These are phyloP conservation scores for Oreochromis spilurus DNA, from an alignment of 2,113 vertebrate species.

Conservation along the genomic window DNA sequence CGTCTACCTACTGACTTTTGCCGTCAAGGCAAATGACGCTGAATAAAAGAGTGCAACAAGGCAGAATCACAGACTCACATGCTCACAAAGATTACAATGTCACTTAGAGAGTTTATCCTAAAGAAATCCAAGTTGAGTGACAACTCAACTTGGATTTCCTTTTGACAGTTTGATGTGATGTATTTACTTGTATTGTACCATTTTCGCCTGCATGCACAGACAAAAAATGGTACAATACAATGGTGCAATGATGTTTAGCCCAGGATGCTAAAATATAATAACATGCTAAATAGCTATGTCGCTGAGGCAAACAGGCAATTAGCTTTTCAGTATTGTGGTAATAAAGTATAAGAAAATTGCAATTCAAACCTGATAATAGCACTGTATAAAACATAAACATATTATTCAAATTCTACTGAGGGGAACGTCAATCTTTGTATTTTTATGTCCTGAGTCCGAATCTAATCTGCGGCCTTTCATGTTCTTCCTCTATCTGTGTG, in stretches of 20 bases:
- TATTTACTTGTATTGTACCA: background rate
- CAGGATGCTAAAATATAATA: background rate
- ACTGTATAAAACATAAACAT: background rate
- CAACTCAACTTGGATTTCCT: background rate
- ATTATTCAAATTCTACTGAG: background rate
- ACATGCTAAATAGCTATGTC: background rate
- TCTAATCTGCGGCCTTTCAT: background rate
- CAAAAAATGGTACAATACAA: background rate
- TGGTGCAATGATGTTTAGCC: background rate
- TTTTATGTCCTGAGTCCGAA: background rate
- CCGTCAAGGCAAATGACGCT: background rate
- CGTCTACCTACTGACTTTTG: background rate
- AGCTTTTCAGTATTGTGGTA: background rate
- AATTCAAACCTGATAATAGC: background rate
- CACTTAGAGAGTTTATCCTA: background rate
- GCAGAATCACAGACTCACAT: background rate
- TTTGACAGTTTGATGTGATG: background rate
- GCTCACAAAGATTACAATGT: background rate
- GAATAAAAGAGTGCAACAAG: background rate
- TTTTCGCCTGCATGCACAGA: background rate
- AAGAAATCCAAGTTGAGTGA: background rate
- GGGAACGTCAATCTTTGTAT: background rate
- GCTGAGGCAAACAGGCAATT: background rate
- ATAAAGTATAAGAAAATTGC: background rate
- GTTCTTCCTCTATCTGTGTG: no score